Conservation (phyloP, 2,888 invertebrate genomes). For the Boloria selene region DNA sequence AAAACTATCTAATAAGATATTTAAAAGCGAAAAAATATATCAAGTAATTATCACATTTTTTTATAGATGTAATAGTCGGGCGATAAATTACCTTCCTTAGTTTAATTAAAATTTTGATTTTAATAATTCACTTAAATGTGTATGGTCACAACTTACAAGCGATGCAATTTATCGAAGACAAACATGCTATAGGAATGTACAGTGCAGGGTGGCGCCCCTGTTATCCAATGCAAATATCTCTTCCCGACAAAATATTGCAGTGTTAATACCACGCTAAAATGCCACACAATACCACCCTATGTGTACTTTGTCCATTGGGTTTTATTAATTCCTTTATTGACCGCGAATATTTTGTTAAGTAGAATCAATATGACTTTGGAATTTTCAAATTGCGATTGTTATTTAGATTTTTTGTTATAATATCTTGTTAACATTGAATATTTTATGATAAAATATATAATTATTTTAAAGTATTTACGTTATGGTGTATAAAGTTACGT, state of each 20-base stretch:
- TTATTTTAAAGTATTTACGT: too few relatives aligned
- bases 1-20: too few relatives aligned
- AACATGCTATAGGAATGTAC: slow-evolving; percentile 67
- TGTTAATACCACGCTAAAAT: slow-evolving; percentile 76
- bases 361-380: neutral
- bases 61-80: too few relatives aligned
- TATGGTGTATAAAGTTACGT: too few relatives aligned
- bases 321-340: slow-evolving; percentile 71
- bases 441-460: too few relatives aligned
- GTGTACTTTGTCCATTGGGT: slow-evolving; percentile 66
- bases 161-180: slow-evolving; percentile 22
- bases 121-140: neutral
- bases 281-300: slow-evolving; percentile 56
- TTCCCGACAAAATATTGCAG: slow-evolving; percentile 73
- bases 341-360: slow-evolving; percentile 43
- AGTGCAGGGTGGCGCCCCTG: slow-evolving; percentile 47
- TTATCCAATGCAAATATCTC: slow-evolving; percentile 74
- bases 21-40: too few relatives aligned
- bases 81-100: neutral
- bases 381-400: too few relatives aligned
- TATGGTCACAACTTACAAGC: slow-evolving; percentile 22
- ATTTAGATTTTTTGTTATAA: too few relatives aligned
- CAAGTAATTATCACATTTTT: too few relatives aligned
- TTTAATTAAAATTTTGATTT: neutral
- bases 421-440: too few relatives aligned